Evolutionary conservation across 2,113 vertebrate species (phyloP).

Genomic region (Tricholaema leucomelas): DNA sequence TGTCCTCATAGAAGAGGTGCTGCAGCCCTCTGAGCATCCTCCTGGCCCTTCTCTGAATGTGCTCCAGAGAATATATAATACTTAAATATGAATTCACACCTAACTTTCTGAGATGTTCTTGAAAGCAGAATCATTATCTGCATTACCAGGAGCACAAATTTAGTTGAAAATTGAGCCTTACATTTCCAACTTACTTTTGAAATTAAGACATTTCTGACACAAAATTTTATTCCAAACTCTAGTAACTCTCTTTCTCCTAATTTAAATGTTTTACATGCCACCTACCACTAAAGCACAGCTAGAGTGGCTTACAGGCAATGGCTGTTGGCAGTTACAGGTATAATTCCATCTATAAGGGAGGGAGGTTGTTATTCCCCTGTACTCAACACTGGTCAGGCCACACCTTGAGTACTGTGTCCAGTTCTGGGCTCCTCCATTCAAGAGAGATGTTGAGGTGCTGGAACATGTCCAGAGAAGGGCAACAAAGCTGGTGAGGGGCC

Average conservation of each 20-base stretch:
- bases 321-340: rapidly evolving
- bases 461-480: too few relatives aligned
- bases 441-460: too few relatives aligned
- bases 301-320: neutral
- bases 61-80: too few relatives aligned
- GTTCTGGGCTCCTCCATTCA: too few relatives aligned
- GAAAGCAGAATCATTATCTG: neutral
- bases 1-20: too few relatives aligned
- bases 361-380: too few relatives aligned
- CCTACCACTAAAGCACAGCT: neutral
- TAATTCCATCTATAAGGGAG: too few relatives aligned
- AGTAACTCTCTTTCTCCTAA: neutral
- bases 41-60: too few relatives aligned
- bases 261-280: neutral
- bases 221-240: neutral
- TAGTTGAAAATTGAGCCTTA: neutral
- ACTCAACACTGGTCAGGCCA: too few relatives aligned
- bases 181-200: neutral
- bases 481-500: too few relatives aligned
- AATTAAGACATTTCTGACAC: neutral
- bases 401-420: too few relatives aligned
- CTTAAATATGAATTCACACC: neutral
- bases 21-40: too few relatives aligned
- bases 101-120: neutral
- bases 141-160: neutral